These are phyloP conservation scores for Cynopterus sphinx DNA, from an alignment of 2,797 vertebrate genomes.

Conservation along the genomic window DNA sequence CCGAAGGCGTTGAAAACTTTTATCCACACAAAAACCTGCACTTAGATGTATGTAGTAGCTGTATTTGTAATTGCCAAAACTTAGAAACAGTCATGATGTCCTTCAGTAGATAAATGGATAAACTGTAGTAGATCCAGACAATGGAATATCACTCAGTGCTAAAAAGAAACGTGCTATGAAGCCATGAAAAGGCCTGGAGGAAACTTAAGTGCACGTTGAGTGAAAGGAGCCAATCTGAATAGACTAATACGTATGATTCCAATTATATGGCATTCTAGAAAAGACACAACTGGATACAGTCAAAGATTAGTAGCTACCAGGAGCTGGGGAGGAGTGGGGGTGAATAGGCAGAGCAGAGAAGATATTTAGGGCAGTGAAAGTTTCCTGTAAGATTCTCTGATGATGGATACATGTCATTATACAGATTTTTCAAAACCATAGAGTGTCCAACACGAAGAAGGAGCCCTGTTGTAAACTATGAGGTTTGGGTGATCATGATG, in stretches of 20 bases:
- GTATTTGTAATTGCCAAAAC: neutral
- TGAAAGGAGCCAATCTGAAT: neutral
- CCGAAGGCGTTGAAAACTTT: neutral
- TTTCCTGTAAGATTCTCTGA: neutral
- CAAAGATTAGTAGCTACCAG: neutral
- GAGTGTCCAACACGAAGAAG: neutral
- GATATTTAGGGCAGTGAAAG: neutral
- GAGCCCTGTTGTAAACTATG: neutral
- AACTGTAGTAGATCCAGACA: neutral
- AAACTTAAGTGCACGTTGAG: neutral
- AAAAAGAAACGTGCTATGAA: neutral
- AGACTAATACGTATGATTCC: neutral
- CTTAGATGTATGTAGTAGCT: neutral
- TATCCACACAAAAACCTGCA: neutral
- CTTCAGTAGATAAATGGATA: neutral
- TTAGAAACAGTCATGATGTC: neutral
- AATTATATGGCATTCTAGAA: neutral
- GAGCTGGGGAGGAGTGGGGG: too few relatives aligned
- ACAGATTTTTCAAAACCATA: neutral
- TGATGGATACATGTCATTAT: neutral
- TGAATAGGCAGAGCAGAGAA: neutral
- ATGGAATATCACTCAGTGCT: neutral
- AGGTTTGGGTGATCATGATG: neutral
- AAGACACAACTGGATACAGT: neutral
- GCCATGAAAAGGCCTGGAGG: neutral